These are phyloP conservation scores for Mionectes olivaceus DNA, from an alignment of 2,797 vertebrate species.

Conservation along the genomic window DNA sequence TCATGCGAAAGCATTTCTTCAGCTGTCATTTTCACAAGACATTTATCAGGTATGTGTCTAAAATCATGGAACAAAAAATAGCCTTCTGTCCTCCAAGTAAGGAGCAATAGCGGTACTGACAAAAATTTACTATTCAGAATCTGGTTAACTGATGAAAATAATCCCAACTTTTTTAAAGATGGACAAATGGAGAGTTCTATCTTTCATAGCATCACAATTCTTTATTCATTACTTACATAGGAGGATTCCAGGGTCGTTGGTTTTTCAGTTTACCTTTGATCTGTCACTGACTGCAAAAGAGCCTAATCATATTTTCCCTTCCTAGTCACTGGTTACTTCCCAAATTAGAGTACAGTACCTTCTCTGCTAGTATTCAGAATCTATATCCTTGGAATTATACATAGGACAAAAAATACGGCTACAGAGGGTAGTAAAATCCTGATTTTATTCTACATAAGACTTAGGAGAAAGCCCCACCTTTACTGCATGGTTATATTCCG, in stretches of 20 bases:
- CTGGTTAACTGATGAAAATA: not conserved
- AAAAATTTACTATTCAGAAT: not conserved
- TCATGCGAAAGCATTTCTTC: not conserved
- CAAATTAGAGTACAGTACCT: not conserved
- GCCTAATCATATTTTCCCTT: not conserved
- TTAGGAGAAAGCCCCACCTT: not conserved
- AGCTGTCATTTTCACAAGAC: not conserved
- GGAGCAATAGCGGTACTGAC: not conserved
- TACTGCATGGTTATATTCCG: not conserved
- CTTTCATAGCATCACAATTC: not conserved
- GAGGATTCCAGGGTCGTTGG: not conserved
- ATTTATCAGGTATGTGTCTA: not conserved
- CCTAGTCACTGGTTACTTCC: not conserved
- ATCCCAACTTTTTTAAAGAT: not conserved
- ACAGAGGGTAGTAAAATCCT: not conserved
- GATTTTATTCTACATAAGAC: not conserved
- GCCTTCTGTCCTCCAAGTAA: not conserved
- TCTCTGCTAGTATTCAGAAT: not conserved
- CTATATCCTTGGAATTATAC: not conserved
- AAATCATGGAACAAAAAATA: not conserved
- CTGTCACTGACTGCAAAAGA: not conserved
- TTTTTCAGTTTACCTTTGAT: not conserved
- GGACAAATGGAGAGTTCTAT: not conserved
- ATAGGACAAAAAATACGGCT: not conserved
- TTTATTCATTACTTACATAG: not conserved